Percentiles rank a stretch among this genome's conserved stretches.
phyloP scores from a whole-genome alignment of 2,113 vertebrate genomes.

The Fulica atra region DNA sequence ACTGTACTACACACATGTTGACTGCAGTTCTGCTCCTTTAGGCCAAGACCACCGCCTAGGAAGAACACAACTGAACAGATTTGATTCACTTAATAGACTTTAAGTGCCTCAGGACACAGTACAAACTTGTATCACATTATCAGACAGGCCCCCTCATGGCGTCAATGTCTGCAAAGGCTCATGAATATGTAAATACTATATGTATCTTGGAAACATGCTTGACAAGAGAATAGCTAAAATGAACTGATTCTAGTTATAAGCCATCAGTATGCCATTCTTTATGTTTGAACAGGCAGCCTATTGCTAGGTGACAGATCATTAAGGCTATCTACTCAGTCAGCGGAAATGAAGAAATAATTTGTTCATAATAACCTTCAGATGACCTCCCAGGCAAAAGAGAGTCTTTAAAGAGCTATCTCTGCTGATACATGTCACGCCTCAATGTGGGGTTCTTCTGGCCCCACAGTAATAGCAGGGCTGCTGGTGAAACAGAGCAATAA shows the following conservation, averaged over 20 bases:
- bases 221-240: conserved; percentile 82
- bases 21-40: conserved; percentile 27
- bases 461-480: conserved; percentile 67
- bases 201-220: conserved; percentile 80
- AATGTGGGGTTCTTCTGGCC: conserved; percentile 59
- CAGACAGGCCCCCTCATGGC: conserved; percentile 71
- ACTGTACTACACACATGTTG: neutral
- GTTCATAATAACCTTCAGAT: conserved; percentile 83
- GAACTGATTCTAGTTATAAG: conserved; percentile 81
- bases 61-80: conserved; percentile 59
- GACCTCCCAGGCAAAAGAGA: conserved; percentile 81
- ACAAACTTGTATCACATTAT: conserved; percentile 80
- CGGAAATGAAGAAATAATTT: conserved; percentile 86
- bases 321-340: conserved; percentile 83
- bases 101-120: conserved; percentile 75
- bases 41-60: conserved; percentile 44
- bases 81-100: conserved; percentile 76
- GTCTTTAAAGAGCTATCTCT: conserved; percentile 77
- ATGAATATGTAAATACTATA: conserved; percentile 83
- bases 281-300: conserved; percentile 83
- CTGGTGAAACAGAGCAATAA: conserved; percentile 83
- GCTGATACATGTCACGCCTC: conserved; percentile 68
- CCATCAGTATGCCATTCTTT: conserved; percentile 80
- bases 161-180: conserved; percentile 69
- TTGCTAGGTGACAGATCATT: conserved; percentile 86